Base-by-base conservation (phyloP, 2,888 invertebrate genomes). In the Aethes cnicana region DNA sequence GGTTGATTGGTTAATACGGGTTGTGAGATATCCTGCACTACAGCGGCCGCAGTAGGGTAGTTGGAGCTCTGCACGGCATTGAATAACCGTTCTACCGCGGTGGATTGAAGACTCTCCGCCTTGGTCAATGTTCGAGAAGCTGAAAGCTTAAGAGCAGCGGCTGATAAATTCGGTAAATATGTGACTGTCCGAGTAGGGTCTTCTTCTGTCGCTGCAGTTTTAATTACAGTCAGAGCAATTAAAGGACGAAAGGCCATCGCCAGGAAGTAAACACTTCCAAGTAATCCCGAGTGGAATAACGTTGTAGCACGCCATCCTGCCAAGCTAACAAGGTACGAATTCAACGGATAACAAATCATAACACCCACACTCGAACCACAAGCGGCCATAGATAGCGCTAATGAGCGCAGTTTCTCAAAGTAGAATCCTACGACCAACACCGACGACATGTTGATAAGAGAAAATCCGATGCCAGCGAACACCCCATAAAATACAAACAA, bases 371-470 rank as follows among this genome's bases (percentile, higher is more conserved):
- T 84, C 12, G 86, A 84, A 33, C 88, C 88, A 56, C 70, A 64
- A 1, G 76, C 68, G 28, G 82, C 61, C 58, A 87, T 68, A 5
- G 87, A 55, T 57, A 88, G 62, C 8, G 86, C 85, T 25, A 87
- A 17, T 2, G 86, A 70, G 12, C 88, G 73, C 18, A 81, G 62
- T 60, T 61, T 81, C 62, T 87, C 86, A 63, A 89, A 89, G 66
- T 89, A 87, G 69, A 88, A 89, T 9, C 88, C 87, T 1, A 88
- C 87, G 8, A 89, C 69, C 33, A 89, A 63, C 26, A 61, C 60
- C 25, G 79, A 66, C 3, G 81, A 60, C 77, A 89, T 75, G 64
- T 81, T 81, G 20, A 83, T 68, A 8, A 88, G 65, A 48, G 81
- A 77, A 53, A 71, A 84, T 36, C 88, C 88, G 50, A 84, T 62